Evolutionary conservation across 2,797 vertebrate genomes (phyloP), one percentile per base, ranked within the genome.

Genomic region (Urocyon cinereoargenteus): DNA sequence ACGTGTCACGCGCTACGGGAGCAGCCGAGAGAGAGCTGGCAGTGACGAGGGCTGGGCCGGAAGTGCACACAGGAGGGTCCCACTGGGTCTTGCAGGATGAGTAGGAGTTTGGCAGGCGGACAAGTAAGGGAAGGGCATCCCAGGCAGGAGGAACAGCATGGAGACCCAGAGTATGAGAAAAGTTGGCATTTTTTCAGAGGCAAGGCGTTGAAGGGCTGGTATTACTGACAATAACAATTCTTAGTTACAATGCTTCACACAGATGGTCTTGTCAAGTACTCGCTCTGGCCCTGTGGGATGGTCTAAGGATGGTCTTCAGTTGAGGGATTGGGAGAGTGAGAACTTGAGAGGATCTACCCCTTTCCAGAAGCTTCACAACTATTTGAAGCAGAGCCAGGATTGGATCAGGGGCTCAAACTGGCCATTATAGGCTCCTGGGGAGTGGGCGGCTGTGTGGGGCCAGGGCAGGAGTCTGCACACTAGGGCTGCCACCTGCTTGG

Each of bases 1-100:
- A 36, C 0, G 1, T 1, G 53, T 19, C 28, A 14, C 0, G 57
- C 1, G 0, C 62, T 15, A 11, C 1, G 0, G 28, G 75, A 57
- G 78, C 86, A 28, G 11, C 78, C 0, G 11, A 7, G 28, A 7
- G 28, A 31, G 88, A 1, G 0, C 7, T 0, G 1, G 36, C 22
- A 22, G 22, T 2, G 11, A 53, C 49, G 1, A n/a, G 61, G 53
- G 70, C 85, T 28, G 19, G 0, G 61, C 55, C 3, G 57, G 79
- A 36, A 45, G 55, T 0, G 10, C 8, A 3, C 45, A 22, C 55
- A 8, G 16, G 28, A 61, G 28, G 49, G 90, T 72, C 18, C 28
- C 8, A 45, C 51, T 1, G 95, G 97, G 92, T 57, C 78, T 73
- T 64, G 92, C 28, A 5, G 97, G 91, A 62, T 59, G 96, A 91